phyloP scores from a whole-genome alignment of 2,113 vertebrate genomes.

The Eolophus roseicapilla region DNA sequence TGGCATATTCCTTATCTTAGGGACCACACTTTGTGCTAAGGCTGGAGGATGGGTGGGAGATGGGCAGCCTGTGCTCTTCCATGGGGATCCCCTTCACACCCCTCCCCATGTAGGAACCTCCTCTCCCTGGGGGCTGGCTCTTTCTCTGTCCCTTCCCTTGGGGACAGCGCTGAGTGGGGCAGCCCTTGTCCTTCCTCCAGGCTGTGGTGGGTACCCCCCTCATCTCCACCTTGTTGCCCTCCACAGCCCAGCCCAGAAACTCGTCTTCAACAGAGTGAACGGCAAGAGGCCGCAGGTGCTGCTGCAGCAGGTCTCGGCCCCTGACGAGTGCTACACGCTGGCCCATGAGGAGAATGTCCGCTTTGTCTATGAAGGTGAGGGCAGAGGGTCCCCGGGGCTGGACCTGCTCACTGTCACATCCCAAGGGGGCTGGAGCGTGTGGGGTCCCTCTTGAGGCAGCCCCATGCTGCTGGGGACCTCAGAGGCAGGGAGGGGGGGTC shows the following conservation, averaged over 20 bases:
- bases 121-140: neutral
- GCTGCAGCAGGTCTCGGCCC: constrained; percentile 63
- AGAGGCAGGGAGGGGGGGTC: neutral
- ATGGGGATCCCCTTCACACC: neutral
- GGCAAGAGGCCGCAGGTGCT: constrained; percentile 82
- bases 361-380: constrained; percentile 91
- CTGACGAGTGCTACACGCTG: constrained; percentile 84
- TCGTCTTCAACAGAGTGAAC: constrained; percentile 91
- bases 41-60: neutral
- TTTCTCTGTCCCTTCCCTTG: neutral
- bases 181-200: neutral
- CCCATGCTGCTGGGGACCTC: fast-evolving
- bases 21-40: neutral
- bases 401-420: neutral
- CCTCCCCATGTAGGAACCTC: neutral
- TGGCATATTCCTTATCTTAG: neutral
- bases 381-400: neutral
- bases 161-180: neutral
- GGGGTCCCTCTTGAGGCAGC: neutral
- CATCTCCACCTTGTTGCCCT: neutral
- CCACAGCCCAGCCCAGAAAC: constrained; percentile 81
- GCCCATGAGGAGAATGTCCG: constrained; percentile 95
- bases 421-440: neutral
- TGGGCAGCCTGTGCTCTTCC: neutral
- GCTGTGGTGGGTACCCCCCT: neutral